Evolutionary conservation across 2,797 vertebrate genomes (phyloP), one percentile per base, ranked within the genome.

Genomic region (Silurus aristotelis): DNA sequence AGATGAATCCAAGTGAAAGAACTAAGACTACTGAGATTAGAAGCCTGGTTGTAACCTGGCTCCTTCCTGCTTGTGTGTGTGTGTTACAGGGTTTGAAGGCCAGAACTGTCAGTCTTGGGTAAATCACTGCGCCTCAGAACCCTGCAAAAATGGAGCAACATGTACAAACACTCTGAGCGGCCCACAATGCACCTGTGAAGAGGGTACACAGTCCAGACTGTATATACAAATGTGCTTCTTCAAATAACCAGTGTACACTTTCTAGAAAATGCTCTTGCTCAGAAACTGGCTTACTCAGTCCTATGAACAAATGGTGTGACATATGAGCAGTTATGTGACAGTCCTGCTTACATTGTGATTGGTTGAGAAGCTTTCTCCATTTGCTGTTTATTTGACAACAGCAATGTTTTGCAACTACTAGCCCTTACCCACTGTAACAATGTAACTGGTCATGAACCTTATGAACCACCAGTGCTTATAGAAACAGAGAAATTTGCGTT

Each of bases 61-160:
- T 5, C 20, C 46, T 75, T 75, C 25, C 8, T 82, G n/a, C 7
- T 19, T 48, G 0, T 48, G n/a, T 52, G 25, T 72, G 66, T 83
- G 71, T 78, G 63, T 83, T 27, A 79, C 90, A 99, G 98, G 97
- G 89, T 99, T 96, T 85, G 97, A 97, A 10, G 98, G 98, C 38
- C 96, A 96, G 27, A 94, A 95, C 48, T 99, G 98, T 93, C 96
- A 98, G 88, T 92, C 95, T 88, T 91, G 95, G 93, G 95, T 99
- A 14, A 95, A 99, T 91, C 96, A 98, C 31, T 99, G 98, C 83
- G 61, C 93, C 83, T 96, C 96, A 82, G 93, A 96, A 88, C 97
- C 98, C 0, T 99, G 98, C 92, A 95, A 94, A 87, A 98, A 99
- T 0, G 96, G 95, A 93, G 98, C 96, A 12, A 96, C 96, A 0